Evolutionary conservation across 1,140 invertebrate species (phyloP).

Genomic region (Pectinophora gossypiella): DNA sequence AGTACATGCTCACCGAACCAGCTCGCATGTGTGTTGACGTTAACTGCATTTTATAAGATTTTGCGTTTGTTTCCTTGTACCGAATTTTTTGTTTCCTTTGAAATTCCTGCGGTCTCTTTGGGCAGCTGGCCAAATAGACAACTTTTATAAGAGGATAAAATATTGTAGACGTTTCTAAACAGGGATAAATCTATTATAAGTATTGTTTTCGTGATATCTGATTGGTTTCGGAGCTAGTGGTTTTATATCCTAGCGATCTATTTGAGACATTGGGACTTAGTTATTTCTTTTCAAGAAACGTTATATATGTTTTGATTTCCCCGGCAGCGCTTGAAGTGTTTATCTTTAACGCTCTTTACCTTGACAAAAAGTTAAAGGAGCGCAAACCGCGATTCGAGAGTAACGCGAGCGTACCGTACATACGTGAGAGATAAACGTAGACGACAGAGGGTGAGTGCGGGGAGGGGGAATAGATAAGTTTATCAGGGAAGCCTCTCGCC

Average conservation of each 20-base stretch:
- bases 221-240: too few species aligned
- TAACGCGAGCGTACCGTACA: slow-evolving; percentile 34
- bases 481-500: slow-evolving; percentile 69
- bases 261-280: too few species aligned
- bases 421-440: slow-evolving; percentile 61
- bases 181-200: slow-evolving; percentile 34
- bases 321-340: slow-evolving; percentile 15
- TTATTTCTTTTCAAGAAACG: too few species aligned
- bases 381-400: slow-evolving; percentile 30
- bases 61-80: slow-evolving; percentile 54
- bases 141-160: slow-evolving; percentile 53
- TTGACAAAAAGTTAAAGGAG: slow-evolving; percentile 13
- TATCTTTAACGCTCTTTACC: slow-evolving; percentile 18
- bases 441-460: slow-evolving; percentile 31
- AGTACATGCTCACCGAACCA: slow-evolving; percentile 36
- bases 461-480: slow-evolving; percentile 55
- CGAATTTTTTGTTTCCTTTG: slow-evolving; percentile 51
- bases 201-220: neutral
- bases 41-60: slow-evolving; percentile 67
- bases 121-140: slow-evolving; percentile 63
- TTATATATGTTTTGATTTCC: too few species aligned
- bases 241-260: too few species aligned
- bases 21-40: slow-evolving; percentile 55
- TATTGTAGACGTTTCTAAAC: slow-evolving; percentile 39
- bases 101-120: slow-evolving; percentile 45